Evolutionary conservation across 2,113 vertebrate species (phyloP).

Genomic region (Amphiprion percula): DNA sequence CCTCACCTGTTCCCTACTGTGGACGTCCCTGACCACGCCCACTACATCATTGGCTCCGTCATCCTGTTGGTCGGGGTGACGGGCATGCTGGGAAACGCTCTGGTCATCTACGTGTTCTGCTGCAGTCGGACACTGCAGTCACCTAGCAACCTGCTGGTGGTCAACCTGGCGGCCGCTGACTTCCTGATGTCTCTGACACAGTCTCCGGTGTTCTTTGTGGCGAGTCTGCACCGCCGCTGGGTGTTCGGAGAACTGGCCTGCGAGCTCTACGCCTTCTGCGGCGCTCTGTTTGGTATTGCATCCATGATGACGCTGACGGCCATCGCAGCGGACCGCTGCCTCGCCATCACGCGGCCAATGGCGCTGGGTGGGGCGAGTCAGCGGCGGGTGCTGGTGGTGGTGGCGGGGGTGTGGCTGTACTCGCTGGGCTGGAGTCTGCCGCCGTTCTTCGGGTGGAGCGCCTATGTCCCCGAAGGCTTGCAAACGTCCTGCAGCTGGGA

Average conservation of each 20-base stretch:
- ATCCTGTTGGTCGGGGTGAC: slow-evolving; percentile 44
- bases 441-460: slow-evolving; percentile 42
- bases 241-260: slow-evolving; percentile 37
- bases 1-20: background rate
- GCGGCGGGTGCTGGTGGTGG: background rate
- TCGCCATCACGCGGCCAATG: slow-evolving; percentile 39
- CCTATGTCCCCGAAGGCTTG: slow-evolving; percentile 47
- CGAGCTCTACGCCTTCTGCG: slow-evolving; percentile 52
- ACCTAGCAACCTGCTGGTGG: slow-evolving; percentile 41
- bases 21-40: slow-evolving; percentile 37
- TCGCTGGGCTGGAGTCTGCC: slow-evolving; percentile 47
- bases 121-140: slow-evolving; percentile 26
- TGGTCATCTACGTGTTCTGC: slow-evolving; percentile 46
- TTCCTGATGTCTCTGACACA: slow-evolving; percentile 42
- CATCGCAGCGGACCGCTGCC: slow-evolving; percentile 36
- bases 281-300: slow-evolving; percentile 49
- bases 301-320: slow-evolving; percentile 54
- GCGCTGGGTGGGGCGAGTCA: slow-evolving; percentile 14
- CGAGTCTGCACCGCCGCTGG: slow-evolving; percentile 42
- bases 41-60: slow-evolving; percentile 36
- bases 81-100: slow-evolving; percentile 32
- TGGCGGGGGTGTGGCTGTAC: slow-evolving; percentile 38
- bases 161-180: slow-evolving; percentile 28
- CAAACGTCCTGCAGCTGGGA: slow-evolving; percentile 50
- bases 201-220: slow-evolving; percentile 45